Conservation (phyloP, 2,797 vertebrate genomes). For the Phaenicophaeus curvirostris region DNA sequence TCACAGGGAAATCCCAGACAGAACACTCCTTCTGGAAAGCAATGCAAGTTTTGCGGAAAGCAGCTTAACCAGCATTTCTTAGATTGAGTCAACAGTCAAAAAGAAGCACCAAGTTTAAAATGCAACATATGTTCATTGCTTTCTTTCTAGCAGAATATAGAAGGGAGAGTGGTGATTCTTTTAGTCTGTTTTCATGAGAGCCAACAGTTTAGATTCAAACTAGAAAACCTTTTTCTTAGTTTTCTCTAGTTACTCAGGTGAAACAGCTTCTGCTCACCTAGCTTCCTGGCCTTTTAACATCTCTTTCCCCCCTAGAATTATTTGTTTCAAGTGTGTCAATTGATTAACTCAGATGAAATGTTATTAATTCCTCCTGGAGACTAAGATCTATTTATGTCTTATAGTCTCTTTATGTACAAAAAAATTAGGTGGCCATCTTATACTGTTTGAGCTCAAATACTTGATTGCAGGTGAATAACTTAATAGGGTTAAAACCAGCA, state of each 20-base stretch:
- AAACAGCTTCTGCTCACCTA: background rate
- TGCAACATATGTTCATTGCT: background rate
- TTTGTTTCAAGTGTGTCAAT: background rate
- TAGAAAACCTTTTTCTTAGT: background rate
- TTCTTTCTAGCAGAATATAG: background rate
- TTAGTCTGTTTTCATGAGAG: background rate
- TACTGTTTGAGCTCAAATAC: background rate
- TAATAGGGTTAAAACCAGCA: background rate
- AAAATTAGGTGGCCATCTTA: background rate
- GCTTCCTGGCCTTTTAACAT: background rate
- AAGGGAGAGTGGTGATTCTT: background rate
- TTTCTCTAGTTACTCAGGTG: background rate
- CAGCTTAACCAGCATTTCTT: slow-evolving; percentile 9
- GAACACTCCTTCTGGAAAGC: slow-evolving; percentile 46
- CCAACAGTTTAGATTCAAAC: background rate
- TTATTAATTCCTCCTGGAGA: background rate
- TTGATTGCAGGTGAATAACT: background rate
- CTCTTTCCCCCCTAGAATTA: background rate
- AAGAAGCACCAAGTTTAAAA: background rate
- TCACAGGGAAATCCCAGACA: slow-evolving; percentile 80
- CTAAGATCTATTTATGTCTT: background rate
- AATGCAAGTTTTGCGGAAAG: background rate
- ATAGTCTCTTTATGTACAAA: background rate
- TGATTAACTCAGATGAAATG: background rate
- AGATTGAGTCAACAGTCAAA: background rate